Evolutionary conservation across 2,888 invertebrate genomes (phyloP).

Genomic region (Sphaerophoria taeniata): DNA sequence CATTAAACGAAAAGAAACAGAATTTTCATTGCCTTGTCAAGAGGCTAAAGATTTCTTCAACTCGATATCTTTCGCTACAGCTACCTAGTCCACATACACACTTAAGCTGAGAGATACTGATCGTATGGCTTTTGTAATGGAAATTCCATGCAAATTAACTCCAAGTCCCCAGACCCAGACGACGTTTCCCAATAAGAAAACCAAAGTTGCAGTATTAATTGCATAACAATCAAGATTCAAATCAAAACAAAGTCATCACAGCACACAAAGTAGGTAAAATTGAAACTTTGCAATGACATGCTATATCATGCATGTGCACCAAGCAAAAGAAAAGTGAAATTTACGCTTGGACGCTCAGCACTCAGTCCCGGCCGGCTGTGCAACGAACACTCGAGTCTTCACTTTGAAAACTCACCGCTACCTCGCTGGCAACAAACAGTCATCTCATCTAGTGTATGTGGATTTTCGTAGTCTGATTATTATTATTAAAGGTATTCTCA

Average conservation of each 20-base stretch:
- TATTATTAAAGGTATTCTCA: neutral
- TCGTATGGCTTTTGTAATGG: neutral
- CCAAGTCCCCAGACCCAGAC: neutral
- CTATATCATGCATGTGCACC: neutral
- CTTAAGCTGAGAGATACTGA: too few species aligned
- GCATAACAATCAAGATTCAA: conserved; percentile 25
- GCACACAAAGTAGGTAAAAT: conserved; percentile 1
- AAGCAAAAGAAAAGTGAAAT: neutral
- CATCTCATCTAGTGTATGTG: neutral
- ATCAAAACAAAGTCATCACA: conserved; percentile 8
- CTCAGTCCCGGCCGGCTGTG: neutral
- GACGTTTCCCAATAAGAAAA: neutral
- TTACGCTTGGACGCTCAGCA: conserved; percentile 22
- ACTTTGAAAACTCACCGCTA: conserved; percentile 1
- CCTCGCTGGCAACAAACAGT: neutral
- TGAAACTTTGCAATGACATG: neutral
- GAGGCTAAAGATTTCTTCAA: too few species aligned
- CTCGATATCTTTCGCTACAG: too few species aligned
- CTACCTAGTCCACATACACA: too few species aligned
- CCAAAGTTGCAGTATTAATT: neutral
- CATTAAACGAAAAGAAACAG: too few species aligned
- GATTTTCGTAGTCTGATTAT: conserved; percentile 33
- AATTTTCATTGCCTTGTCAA: too few species aligned
- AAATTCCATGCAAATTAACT: conserved; percentile 6
- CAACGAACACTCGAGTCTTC: neutral